Base-by-base conservation (phyloP, 35 echinoderm and acorn worm species). In the Ophiothrix spiculata region DNA sequence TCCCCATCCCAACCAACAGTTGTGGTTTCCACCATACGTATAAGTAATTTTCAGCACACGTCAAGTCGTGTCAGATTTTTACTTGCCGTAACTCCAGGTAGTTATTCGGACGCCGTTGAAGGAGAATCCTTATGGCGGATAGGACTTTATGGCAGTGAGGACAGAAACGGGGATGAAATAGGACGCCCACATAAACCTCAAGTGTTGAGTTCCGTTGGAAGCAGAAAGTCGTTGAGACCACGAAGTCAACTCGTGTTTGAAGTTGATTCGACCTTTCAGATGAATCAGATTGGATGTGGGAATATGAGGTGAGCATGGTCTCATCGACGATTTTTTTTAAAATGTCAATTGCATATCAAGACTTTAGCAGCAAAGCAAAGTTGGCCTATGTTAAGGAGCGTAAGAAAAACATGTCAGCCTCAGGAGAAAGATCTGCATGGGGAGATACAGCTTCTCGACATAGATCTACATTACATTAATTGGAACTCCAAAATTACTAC, bases 121-220 rank as follows among this genome's bases (percentile, higher is more conserved):
- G 94, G 94, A 1, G 36, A 36, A 29, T 79, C 93, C 39, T 85
- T 97, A 4, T 97, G 94, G 94, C 84, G 79, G 45, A 69, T 69
- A 25, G 60, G 60, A n/a, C 8, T n/a, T 25, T 69, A 69, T 69
- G 60, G 60, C 29, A 69, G 60, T 28, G 2, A 1, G 3, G 60
- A 69, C 25, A 15, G 60, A 25, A 69, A 69, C 23, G 60, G 60
- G 29, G 10, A 69, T 4, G 10, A 69, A 28, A n/a, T 69, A 25
- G 60, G 60, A 10, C 17, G 10, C 23, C 60, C 60, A 2, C 60
- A 69, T 69, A 69, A 69, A 2, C 60, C 16, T 2, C 60, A n/a
- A 28, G 8, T 15, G 17, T 25, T 10, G 25, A 69, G 29, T n/a
- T 15, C 29, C 25, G 25, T 15, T 28, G 23, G 60, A 25, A 15